These are phyloP conservation scores for Actinemys pallida DNA, from an alignment of 2,113 vertebrate genomes.

Conservation along the genomic window DNA sequence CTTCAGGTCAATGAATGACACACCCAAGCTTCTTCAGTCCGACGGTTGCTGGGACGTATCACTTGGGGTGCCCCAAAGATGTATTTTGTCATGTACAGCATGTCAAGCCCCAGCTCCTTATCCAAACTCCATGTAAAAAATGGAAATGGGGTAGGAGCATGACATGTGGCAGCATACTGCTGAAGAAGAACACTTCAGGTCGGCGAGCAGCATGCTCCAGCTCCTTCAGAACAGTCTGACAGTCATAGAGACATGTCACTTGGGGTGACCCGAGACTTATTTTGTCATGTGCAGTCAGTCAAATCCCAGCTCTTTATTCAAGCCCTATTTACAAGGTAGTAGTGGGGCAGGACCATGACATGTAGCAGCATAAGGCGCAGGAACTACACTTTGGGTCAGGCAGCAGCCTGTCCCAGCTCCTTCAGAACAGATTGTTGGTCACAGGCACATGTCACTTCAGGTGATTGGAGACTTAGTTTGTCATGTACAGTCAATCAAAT, in stretches of 20 bases:
- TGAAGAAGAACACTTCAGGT: background rate
- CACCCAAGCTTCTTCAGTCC: background rate
- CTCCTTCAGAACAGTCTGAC: background rate
- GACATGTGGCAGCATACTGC: background rate
- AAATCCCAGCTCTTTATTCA: background rate
- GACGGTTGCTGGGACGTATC: background rate
- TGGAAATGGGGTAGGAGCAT: background rate
- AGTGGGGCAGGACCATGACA: background rate
- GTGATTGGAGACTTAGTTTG: background rate
- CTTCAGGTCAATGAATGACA: background rate
- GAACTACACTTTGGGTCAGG: background rate
- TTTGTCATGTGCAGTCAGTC: background rate
- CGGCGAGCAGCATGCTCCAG: background rate
- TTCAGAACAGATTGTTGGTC: background rate
- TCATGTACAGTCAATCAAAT: background rate
- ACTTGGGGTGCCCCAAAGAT: background rate
- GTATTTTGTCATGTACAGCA: background rate
- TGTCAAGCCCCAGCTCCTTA: background rate
- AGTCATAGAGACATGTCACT: background rate
- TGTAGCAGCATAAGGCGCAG: background rate
- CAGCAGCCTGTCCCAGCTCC: background rate
- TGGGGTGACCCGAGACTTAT: background rate
- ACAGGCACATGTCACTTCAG: background rate
- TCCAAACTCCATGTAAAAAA: background rate
- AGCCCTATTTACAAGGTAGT: background rate